Evolutionary conservation across 2,888 invertebrate species (phyloP).

Genomic region (Xylophagus ater): DNA sequence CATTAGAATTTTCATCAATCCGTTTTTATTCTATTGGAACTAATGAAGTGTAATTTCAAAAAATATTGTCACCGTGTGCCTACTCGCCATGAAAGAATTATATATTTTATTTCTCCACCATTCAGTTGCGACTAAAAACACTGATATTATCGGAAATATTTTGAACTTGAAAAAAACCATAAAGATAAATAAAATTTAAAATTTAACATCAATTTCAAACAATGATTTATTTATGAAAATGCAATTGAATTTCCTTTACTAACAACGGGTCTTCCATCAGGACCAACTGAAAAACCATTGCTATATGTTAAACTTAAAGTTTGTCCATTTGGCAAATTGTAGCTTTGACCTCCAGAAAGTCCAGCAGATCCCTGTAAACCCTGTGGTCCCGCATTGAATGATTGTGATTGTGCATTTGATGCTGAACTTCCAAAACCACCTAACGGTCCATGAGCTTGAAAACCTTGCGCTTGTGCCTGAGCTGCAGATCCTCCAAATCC

Average conservation of each 20-base stretch:
- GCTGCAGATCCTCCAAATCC: slow-evolving; percentile 28
- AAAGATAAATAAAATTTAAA: too few relatives aligned
- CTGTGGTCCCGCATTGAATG: slow-evolving; percentile 27
- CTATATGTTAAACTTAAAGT: slow-evolving; percentile 34
- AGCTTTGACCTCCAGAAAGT: slow-evolving; percentile 34
- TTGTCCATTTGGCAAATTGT: slow-evolving; percentile 36
- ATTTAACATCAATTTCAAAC: too few relatives aligned
- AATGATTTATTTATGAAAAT: slow-evolving; percentile 15
- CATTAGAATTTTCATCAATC: too few relatives aligned
- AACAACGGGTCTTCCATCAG: slow-evolving; percentile 20
- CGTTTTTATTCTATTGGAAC: too few relatives aligned
- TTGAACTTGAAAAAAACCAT: too few relatives aligned
- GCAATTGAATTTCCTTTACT: slow-evolving; percentile 28
- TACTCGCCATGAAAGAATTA: too few relatives aligned
- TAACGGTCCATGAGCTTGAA: slow-evolving; percentile 28
- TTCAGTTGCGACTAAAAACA: too few relatives aligned
- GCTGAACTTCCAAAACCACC: slow-evolving; percentile 35
- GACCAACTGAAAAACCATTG: slow-evolving; percentile 32
- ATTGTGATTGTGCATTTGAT: slow-evolving; percentile 33
- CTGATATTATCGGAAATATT: too few relatives aligned
- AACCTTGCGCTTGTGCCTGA: slow-evolving; percentile 34
- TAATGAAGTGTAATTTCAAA: too few relatives aligned
- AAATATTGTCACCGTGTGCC: too few relatives aligned
- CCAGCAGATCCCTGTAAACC: slow-evolving; percentile 30
- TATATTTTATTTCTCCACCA: too few relatives aligned